These are phyloP conservation scores for Calliopum simillimum DNA, from an alignment of 2,888 invertebrate genomes.

Conservation along the genomic window DNA sequence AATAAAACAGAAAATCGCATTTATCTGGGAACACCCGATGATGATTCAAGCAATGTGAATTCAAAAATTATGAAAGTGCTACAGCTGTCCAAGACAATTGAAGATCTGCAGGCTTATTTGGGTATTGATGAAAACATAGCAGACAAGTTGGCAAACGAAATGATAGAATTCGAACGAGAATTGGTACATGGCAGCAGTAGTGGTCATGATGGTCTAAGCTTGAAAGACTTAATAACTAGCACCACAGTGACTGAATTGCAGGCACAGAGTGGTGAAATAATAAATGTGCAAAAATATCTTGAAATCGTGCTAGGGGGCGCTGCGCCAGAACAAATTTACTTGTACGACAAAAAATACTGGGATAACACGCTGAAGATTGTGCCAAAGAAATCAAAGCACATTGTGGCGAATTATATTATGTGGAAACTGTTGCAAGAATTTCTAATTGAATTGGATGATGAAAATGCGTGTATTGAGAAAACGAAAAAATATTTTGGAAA, in stretches of 20 bases:
- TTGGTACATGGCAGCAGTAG: constrained; percentile 42
- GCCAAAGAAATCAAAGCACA: constrained; percentile 41
- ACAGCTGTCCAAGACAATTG: constrained; percentile 27
- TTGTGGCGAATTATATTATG: constrained; percentile 56
- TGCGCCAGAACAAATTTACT: constrained; percentile 53
- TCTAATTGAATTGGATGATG: constrained; percentile 41
- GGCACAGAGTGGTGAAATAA: constrained; percentile 43
- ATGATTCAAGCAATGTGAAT: neutral
- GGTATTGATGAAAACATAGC: constrained; percentile 46
- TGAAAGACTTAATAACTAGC: constrained; percentile 46
- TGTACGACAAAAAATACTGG: constrained; percentile 52
- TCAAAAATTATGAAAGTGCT: constrained; percentile 39
- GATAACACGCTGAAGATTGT: constrained; percentile 46
- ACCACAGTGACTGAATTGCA: constrained; percentile 49
- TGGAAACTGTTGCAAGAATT: constrained; percentile 56
- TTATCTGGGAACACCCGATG: constrained; percentile 52
- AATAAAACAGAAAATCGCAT: constrained; percentile 52
- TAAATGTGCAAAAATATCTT: constrained; percentile 56
- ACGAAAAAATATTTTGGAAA: constrained; percentile 56
- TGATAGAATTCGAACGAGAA: constrained; percentile 48
- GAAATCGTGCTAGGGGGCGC: constrained; percentile 51
- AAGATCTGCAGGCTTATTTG: constrained; percentile 49
- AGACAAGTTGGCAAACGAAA: constrained; percentile 44
- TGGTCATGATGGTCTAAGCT: constrained; percentile 28
- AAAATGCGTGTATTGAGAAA: constrained; percentile 50